These are phyloP conservation scores for Microctonus brassicae DNA, from an alignment of 2,888 invertebrate species.

Conservation along the genomic window DNA sequence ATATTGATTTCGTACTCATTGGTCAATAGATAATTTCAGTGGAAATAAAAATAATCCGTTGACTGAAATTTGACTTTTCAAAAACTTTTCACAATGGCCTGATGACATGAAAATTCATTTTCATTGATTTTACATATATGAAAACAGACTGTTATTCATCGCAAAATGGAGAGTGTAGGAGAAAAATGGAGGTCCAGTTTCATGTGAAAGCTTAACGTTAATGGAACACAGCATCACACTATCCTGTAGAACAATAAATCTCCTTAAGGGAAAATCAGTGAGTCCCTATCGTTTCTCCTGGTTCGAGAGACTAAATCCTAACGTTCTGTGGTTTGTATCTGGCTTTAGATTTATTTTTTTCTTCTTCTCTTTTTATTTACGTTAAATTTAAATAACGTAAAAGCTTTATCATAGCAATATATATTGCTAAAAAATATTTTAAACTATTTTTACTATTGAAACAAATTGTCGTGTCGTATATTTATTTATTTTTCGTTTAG, in stretches of 20 bases:
- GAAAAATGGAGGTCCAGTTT: slow-evolving; percentile 19
- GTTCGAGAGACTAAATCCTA: slow-evolving; percentile 34
- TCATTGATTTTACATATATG: background rate
- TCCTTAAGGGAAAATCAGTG: slow-evolving; percentile 43
- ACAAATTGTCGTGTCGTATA: background rate
- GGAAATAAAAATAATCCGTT: background rate
- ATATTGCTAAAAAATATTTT: background rate
- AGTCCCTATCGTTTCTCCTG: slow-evolving; percentile 38
- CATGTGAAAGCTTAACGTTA: slow-evolving; percentile 38
- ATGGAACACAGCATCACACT: slow-evolving; percentile 34
- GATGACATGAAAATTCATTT: background rate
- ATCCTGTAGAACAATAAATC: slow-evolving; percentile 43
- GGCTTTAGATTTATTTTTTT: slow-evolving; percentile 22
- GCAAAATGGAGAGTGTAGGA: background rate
- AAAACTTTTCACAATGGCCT: background rate
- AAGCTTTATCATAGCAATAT: background rate
- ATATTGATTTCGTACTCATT: background rate
- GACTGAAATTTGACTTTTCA: background rate
- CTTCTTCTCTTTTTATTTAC: background rate
- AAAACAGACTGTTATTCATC: background rate
- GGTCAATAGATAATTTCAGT: background rate
- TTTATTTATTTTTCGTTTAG: background rate
- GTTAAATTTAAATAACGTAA: background rate
- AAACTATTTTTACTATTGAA: background rate
- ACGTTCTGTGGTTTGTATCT: slow-evolving; percentile 33